Conservation (phyloP, 2,888 invertebrate genomes). For the Scaptodrosophila latifasciaeformis region DNA sequence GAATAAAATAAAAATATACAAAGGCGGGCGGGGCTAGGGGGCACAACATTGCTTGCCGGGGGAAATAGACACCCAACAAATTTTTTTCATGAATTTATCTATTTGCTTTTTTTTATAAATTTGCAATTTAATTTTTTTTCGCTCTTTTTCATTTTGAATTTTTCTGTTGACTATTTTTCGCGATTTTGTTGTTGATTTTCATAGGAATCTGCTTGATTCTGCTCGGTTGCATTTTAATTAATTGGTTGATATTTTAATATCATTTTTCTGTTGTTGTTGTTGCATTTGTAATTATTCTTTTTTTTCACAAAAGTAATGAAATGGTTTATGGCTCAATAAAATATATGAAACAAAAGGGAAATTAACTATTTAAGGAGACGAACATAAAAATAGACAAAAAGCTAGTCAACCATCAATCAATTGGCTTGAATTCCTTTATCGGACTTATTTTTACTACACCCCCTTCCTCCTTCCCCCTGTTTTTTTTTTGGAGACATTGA, state of each 20-base stretch:
- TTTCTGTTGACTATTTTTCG: neutral
- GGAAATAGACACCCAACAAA: neutral
- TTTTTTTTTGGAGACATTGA: too few relatives aligned
- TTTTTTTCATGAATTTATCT: neutral
- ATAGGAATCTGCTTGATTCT: neutral
- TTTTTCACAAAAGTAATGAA: constrained; percentile 23
- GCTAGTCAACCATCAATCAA: too few relatives aligned
- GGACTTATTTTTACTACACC: too few relatives aligned
- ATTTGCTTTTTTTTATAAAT: neutral
- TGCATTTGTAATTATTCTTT: neutral
- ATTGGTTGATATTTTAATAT: constrained; percentile 15
- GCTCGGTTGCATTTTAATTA: constrained; percentile 54
- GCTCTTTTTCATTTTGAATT: neutral
- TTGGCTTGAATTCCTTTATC: too few relatives aligned
- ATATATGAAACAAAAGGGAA: too few relatives aligned
- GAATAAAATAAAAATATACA: constrained; percentile 16
- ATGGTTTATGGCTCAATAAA: constrained; percentile 42
- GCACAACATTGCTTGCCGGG: constrained; percentile 1
- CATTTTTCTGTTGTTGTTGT: constrained; percentile 4
- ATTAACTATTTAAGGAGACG: too few relatives aligned
- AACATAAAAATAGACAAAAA: too few relatives aligned
- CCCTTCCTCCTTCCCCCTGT: too few relatives aligned
- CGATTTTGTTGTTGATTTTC: neutral
- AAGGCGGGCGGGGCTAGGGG: constrained; percentile 13
- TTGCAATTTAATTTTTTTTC: constrained; percentile 1